These are phyloP conservation scores for Chinchilla lanigera DNA, from an alignment of 2,113 vertebrate genomes.

Conservation along the genomic window DNA sequence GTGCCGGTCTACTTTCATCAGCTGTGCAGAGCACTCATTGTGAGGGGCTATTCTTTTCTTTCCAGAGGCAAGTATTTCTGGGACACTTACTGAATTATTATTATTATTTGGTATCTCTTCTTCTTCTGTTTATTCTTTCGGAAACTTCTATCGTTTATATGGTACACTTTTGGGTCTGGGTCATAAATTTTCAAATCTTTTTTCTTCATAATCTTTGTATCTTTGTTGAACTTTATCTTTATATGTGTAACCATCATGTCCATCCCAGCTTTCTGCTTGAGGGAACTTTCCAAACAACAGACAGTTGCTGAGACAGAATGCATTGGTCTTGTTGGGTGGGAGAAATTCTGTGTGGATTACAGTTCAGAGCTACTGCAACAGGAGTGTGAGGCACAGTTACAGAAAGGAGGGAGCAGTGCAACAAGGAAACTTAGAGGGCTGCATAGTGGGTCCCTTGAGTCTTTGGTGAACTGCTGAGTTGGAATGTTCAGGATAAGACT, in stretches of 20 bases:
- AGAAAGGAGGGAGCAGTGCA: neutral
- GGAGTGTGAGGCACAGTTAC: neutral
- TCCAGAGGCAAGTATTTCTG: neutral
- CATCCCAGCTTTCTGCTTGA: neutral
- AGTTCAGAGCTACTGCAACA: neutral
- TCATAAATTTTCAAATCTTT: neutral
- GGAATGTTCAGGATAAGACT: neutral
- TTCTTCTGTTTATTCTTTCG: neutral
- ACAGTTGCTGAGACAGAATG: neutral
- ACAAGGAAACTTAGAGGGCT: neutral
- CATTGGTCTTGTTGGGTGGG: neutral
- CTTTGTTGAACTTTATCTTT: constrained; percentile 20
- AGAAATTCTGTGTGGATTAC: neutral
- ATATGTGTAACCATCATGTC: neutral
- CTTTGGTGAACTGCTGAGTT: neutral
- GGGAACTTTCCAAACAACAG: neutral
- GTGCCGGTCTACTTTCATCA: neutral
- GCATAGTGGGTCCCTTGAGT: neutral
- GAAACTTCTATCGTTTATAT: neutral
- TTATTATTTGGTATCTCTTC: neutral
- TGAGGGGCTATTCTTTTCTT: neutral
- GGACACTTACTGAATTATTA: neutral
- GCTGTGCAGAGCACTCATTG: neutral
- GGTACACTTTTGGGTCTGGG: neutral
- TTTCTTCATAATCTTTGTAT: neutral